These are phyloP conservation scores for Peribatodes rhomboidaria DNA, from an alignment of 2,888 invertebrate species.

Conservation along the genomic window DNA sequence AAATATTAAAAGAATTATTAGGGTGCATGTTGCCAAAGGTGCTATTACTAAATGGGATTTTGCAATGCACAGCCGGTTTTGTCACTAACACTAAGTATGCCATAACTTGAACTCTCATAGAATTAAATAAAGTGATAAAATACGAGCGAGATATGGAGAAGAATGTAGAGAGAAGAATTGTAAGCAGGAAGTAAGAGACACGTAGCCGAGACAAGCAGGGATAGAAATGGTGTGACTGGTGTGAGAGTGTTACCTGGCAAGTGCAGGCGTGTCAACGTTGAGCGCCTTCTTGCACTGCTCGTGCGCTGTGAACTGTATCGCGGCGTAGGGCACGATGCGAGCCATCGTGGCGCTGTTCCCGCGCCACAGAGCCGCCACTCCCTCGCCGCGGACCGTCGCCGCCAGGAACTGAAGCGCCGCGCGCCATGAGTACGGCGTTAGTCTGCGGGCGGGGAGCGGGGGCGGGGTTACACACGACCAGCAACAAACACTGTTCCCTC, in stretches of 20 bases:
- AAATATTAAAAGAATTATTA: no score
- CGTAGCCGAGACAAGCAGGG: no score
- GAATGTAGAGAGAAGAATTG: not conserved
- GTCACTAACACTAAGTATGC: no score
- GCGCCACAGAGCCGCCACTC: constrained; percentile 95
- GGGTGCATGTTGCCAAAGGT: no score
- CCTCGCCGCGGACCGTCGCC: constrained; percentile 90
- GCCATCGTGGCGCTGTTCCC: constrained; percentile 99
- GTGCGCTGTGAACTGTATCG: constrained; percentile 98
- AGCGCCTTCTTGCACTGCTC: constrained; percentile 97
- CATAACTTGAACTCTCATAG: no score
- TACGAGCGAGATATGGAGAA: not conserved
- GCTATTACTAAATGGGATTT: no score
- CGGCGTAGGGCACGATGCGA: constrained; percentile 98
- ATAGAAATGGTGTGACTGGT: no score
- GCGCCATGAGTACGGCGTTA: constrained; percentile 90
- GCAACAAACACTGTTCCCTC: no score
- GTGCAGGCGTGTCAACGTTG: constrained; percentile 87
- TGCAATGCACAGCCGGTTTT: no score
- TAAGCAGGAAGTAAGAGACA: no score
- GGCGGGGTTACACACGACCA: no score
- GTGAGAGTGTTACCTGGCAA: constrained; percentile 59
- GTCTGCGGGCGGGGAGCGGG: no score
- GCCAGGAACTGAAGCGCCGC: constrained; percentile 90
- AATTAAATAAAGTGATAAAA: not conserved